Base-by-base conservation (phyloP, 2,113 vertebrate species). In the Eubucco bourcierii region DNA sequence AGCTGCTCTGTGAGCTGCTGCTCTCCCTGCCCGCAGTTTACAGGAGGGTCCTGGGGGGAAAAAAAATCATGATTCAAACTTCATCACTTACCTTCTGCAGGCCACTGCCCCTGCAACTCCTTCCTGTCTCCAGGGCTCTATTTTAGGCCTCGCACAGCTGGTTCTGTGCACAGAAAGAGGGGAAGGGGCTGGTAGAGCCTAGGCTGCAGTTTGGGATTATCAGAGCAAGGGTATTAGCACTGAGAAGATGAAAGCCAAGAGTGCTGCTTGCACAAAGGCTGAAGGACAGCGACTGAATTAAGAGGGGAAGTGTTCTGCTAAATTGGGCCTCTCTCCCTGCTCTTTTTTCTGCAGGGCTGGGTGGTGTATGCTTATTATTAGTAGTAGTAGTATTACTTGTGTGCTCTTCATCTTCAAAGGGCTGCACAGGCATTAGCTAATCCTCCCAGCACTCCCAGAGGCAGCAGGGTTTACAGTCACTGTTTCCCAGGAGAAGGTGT, bases 391-490 rank as follows among this genome's bases (percentile, higher is more conserved):
- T 0, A 88, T 91, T 90, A 37, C 70, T 95, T 71, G 68, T 61
- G 41, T 84, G 61, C 88, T 87, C 85, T 83, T 83, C 64, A 72
- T 91, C 95, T 95, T 95, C 93, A 96, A 95, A 95, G 96, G 50
- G 9, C 77, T 96, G 83, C 77, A 29, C 28, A 93, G 90, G 77
- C 80, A 86, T 77, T 84, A 90, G 76, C 55, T 91, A 92, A 94
- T 93, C 84, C 72, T 80, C 52, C 52, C 80, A 90, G 91, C 0
- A 0, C 65, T 84, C 76, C 80, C 83, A 83, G 76, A 82, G 86
- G 83, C 83, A 47, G 23, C 74, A 56, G 71, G 80, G 65, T 93
- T 92, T 90, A 41, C 56, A 56, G 21, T 41, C 83, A 29, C 63
- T 58, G 31, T 79, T 93, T 84, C 63, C 53, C 70, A 80, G 74